Percentiles rank a stretch among this genome's conserved stretches.
Evolutionary conservation across 1,140 invertebrate genomes (phyloP).

Genomic region (Bombus polaris): DNA sequence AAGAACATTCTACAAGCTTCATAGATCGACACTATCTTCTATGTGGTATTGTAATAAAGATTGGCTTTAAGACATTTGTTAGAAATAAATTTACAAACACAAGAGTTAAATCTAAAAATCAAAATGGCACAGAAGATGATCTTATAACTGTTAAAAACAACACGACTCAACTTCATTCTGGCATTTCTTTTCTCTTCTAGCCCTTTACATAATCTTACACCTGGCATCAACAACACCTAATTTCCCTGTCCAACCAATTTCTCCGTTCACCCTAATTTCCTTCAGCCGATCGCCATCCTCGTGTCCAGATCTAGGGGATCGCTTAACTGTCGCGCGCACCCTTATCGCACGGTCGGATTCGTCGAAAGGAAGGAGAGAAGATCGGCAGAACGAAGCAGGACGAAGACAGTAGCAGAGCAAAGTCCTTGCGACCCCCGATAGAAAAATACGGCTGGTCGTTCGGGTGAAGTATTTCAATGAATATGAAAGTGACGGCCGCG

Average conservation of each 20-base stretch:
- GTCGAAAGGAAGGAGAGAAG: slow-evolving; percentile 15
- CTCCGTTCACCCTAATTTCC: neutral
- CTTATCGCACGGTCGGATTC: slow-evolving; percentile 28
- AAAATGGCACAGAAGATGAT: too few species aligned
- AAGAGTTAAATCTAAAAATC: too few species aligned
- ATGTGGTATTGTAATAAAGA: too few species aligned
- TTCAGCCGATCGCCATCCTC: too few species aligned
- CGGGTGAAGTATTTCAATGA: slow-evolving; percentile 75
- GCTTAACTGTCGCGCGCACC: neutral
- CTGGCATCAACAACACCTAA: neutral
- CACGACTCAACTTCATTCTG: too few species aligned
- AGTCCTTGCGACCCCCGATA: slow-evolving; percentile 50
- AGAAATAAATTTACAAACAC: too few species aligned
- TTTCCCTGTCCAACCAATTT: neutral
- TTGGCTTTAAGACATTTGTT: too few species aligned
- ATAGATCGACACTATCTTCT: too few species aligned
- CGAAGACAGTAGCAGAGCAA: slow-evolving; percentile 18
- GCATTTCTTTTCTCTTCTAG: too few species aligned
- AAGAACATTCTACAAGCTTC: too few species aligned
- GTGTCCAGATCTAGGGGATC: too few species aligned
- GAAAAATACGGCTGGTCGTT: slow-evolving; percentile 72
- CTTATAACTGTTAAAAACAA: too few species aligned
- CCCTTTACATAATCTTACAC: neutral
- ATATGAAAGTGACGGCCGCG: slow-evolving; percentile 77
- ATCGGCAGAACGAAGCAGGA: neutral